Base-by-base conservation (phyloP, 1,140 invertebrate genomes). In the Acromyrmex echinatior region DNA sequence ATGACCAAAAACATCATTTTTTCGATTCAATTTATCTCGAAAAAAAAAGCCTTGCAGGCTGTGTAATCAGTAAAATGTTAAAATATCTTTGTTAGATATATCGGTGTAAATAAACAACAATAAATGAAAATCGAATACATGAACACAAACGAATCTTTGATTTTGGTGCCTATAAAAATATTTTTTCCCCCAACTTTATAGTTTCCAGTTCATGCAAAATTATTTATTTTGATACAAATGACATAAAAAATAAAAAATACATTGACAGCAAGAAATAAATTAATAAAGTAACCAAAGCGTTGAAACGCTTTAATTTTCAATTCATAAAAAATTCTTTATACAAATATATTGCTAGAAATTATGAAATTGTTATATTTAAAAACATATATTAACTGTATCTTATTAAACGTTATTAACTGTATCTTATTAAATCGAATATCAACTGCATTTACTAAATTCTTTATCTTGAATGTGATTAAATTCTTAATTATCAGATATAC, bases 401-500 rank as follows among this genome's bases (percentile, higher is more conserved):
- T 51, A 51, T 51, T 51, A 51, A n/a, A 68, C 3, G 31, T 31
- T 16, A 51, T 51, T 51, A 51, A 51, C 0, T 16, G 14, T 51
- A 16, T 51, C 49, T 16, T 51, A 51, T 35, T 53, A 25, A 76
- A 70, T 68, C 45, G 5, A 49, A 9, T 80, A 71, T 51, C 7
- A 39, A 60, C n/a, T 10, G 68, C 9, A 21, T 60, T 39, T 31
- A n/a, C 16, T 39, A 45, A 7, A 45, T 16, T 21, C 21, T 70
- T 18, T 56, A 18, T 18, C 31, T 39, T n/a, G 5, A 70, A 39
- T 56, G n/a, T 18, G 18, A 77, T 84, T 49, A 62, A 10, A 63
- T 5, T 31, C 21, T 81, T 81, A 79, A 79, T 79, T 66, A 66
- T 79, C 77, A 35, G 9, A 71, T 70, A 21, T 31, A 71, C 60